A percentile compares a stretch with the other conserved stretches of the same genome.
These are phyloP conservation scores for Fulmarus glacialis DNA, from an alignment of 2,113 vertebrate genomes.

Conservation along the genomic window DNA sequence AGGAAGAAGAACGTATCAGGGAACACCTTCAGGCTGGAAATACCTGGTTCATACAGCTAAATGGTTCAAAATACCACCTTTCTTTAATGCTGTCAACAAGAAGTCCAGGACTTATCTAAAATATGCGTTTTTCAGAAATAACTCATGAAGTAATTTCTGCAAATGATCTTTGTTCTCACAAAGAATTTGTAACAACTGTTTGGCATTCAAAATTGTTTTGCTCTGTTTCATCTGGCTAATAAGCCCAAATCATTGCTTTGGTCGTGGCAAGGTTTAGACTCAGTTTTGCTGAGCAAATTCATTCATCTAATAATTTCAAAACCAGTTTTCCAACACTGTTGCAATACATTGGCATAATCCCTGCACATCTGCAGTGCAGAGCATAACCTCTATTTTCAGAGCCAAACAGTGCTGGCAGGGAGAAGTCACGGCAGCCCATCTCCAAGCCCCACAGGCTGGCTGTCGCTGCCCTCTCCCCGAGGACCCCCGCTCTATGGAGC, in stretches of 20 bases:
- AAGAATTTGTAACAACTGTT: neutral
- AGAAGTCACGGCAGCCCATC: neutral
- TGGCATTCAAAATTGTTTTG: neutral
- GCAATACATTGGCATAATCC: neutral
- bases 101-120: neutral
- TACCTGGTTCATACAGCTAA: neutral
- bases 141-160: neutral
- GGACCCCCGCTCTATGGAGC: fast-evolving
- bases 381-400: neutral
- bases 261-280: neutral
- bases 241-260: neutral
- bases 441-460: neutral
- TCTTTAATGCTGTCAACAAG: neutral
- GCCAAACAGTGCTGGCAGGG: neutral
- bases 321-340: neutral
- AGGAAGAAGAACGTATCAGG: neutral
- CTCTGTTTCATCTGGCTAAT: neutral
- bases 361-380: neutral
- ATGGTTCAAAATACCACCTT: neutral
- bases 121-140: neutral
- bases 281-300: neutral
- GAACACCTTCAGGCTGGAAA: neutral
- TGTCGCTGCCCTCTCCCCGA: fast-evolving
- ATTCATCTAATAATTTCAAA: neutral
- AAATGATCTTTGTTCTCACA: neutral